Evolutionary conservation across 2,113 vertebrate genomes (phyloP).

Genomic region (Ceratotherium simum): DNA sequence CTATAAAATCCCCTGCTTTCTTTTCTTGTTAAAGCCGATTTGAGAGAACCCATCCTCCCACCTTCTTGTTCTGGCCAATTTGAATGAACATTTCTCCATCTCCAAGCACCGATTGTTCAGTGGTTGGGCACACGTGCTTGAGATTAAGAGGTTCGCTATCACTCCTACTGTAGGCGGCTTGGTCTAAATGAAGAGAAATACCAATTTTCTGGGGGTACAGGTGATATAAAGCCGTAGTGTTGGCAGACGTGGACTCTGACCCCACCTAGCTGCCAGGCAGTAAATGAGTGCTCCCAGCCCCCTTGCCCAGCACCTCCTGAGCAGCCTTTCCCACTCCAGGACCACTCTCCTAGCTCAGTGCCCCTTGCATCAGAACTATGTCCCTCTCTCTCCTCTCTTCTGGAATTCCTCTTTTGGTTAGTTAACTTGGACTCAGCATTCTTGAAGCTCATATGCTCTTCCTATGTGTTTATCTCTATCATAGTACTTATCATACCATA

Average conservation of each 20-base stretch:
- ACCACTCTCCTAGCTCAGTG: not conserved
- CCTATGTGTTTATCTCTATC: not conserved
- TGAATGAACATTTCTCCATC: too few species aligned
- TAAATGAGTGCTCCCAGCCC: not conserved
- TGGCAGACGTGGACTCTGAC: not conserved
- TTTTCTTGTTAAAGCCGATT: too few species aligned
- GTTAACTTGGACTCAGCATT: not conserved
- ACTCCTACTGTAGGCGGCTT: not conserved
- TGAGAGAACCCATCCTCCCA: too few species aligned
- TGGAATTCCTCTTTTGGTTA: not conserved
- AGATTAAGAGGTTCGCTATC: too few species aligned
- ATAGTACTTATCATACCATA: not conserved
- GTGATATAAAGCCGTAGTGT: not conserved
- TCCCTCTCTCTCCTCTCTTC: not conserved
- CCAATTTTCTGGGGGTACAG: not conserved
- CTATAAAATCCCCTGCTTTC: too few species aligned
- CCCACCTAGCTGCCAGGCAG: not conserved
- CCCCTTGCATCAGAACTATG: not conserved
- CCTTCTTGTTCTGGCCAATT: too few species aligned
- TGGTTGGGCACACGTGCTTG: too few species aligned
- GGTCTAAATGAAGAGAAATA: not conserved
- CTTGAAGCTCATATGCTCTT: not conserved
- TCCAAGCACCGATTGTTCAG: too few species aligned
- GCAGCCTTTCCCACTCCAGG: not conserved
- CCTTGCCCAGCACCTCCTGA: not conserved